Evolutionary conservation across 1,140 invertebrate species (phyloP).

Genomic region (Eulimnadia texana): DNA sequence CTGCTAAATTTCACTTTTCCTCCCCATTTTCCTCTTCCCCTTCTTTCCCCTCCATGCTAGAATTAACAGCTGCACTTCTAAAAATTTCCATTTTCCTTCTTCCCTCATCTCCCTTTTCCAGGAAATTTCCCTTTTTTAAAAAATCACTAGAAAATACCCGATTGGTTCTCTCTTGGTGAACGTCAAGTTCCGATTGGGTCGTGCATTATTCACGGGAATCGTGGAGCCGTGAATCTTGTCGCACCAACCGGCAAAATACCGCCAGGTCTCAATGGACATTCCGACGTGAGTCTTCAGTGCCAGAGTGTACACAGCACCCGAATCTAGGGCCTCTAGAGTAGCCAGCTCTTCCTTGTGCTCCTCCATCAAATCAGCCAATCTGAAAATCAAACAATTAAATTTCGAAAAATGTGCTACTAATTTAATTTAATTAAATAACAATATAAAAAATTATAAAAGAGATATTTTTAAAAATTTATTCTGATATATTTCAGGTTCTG

Average conservation of each 20-base stretch:
- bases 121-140: background rate
- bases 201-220: conserved; percentile 50
- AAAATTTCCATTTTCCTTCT: too few relatives aligned
- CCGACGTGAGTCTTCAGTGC: conserved; percentile 87
- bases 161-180: conserved; percentile 82
- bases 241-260: conserved; percentile 53
- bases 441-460: too few relatives aligned
- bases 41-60: too few relatives aligned
- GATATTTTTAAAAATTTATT: too few relatives aligned
- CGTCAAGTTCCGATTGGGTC: conserved; percentile 77
- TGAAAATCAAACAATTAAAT: conserved; percentile 32
- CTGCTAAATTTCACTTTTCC: too few relatives aligned
- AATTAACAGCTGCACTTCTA: too few relatives aligned
- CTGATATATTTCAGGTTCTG: too few relatives aligned
- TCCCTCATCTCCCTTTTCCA: background rate
- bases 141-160: conserved; percentile 34
- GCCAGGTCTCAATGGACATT: conserved; percentile 86
- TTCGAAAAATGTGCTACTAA: too few relatives aligned
- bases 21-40: too few relatives aligned
- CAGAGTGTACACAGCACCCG: conserved; percentile 86
- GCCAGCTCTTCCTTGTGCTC: conserved; percentile 84
- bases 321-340: conserved; percentile 81
- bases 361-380: conserved; percentile 85
- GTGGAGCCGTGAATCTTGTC: conserved; percentile 40
- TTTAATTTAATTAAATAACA: too few relatives aligned